Evolutionary conservation across 2,888 invertebrate species (phyloP).

Genomic region (Cantharis rufa): DNA sequence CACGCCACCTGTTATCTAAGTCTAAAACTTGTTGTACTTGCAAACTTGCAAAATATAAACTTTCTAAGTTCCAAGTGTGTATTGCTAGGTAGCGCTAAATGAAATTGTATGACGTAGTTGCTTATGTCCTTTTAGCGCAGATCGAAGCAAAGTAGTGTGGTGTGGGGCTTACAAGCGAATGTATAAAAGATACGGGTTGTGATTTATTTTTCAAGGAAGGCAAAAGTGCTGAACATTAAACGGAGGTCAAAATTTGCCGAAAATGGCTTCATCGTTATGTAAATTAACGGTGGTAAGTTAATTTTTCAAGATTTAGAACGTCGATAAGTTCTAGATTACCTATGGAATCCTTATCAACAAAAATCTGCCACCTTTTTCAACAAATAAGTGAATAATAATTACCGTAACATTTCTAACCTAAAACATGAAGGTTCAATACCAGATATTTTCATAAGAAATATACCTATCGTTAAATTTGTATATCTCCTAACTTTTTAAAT

Average conservation of each 20-base stretch:
- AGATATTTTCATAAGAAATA: neutral
- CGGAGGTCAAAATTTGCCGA: constrained; percentile 2
- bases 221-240: neutral
- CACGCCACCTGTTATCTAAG: too few relatives aligned
- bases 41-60: too few relatives aligned
- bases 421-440: neutral
- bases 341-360: neutral
- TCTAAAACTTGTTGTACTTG: too few relatives aligned
- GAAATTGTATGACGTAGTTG: neutral
- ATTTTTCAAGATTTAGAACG: neutral
- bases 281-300: constrained; percentile 39
- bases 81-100: neutral
- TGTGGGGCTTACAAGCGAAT: constrained; percentile 3
- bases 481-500: neutral
- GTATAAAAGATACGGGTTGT: constrained; percentile 5
- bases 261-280: constrained; percentile 38
- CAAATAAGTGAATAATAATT: neutral
- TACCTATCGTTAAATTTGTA: neutral
- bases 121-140: constrained; percentile 7
- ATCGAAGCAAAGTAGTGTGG: constrained; percentile 6
- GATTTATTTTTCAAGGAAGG: neutral
- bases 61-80: neutral
- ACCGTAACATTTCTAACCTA: neutral
- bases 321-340: neutral
- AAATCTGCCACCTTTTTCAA: neutral